These are phyloP conservation scores for Dicranocentrus wangi DNA, from an alignment of 2,888 invertebrate species.

Conservation along the genomic window DNA sequence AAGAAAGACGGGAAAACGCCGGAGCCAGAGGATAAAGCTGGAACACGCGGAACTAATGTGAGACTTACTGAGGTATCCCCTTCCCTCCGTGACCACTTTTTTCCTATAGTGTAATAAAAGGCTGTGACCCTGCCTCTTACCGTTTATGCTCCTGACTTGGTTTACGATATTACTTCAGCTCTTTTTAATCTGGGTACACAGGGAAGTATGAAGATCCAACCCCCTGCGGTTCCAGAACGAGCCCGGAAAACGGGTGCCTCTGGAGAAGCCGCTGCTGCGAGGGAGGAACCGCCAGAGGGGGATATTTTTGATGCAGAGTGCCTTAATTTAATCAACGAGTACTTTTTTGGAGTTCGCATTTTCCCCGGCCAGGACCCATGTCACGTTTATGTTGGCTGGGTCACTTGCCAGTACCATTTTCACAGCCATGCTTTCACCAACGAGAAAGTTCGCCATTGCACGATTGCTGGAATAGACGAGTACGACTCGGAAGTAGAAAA, in stretches of 20 bases:
- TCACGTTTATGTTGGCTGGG: conserved; percentile 98
- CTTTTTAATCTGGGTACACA: no score
- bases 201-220: conserved; percentile 79
- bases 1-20: conserved; percentile 69
- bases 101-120: no score
- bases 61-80: conserved; percentile 71
- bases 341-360: conserved; percentile 91
- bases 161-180: no score
- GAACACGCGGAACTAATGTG: conserved; percentile 63
- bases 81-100: not conserved
- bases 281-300: conserved; percentile 77
- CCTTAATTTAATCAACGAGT: conserved; percentile 94
- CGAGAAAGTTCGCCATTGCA: conserved; percentile 86
- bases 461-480: conserved; percentile 86
- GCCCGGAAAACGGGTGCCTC: conserved; percentile 76
- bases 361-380: conserved; percentile 90
- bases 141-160: not conserved
- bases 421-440: conserved; percentile 93
- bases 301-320: conserved; percentile 90
- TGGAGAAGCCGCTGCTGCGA: conserved; percentile 79
- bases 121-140: not conserved
- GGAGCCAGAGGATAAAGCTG: conserved; percentile 69
- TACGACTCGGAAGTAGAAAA: conserved; percentile 85
- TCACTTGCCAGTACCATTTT: conserved; percentile 96
- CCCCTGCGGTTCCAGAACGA: conserved; percentile 81